Evolutionary conservation across 1,140 invertebrate species (phyloP).

Genomic region (Gyrodactylus salaris): DNA sequence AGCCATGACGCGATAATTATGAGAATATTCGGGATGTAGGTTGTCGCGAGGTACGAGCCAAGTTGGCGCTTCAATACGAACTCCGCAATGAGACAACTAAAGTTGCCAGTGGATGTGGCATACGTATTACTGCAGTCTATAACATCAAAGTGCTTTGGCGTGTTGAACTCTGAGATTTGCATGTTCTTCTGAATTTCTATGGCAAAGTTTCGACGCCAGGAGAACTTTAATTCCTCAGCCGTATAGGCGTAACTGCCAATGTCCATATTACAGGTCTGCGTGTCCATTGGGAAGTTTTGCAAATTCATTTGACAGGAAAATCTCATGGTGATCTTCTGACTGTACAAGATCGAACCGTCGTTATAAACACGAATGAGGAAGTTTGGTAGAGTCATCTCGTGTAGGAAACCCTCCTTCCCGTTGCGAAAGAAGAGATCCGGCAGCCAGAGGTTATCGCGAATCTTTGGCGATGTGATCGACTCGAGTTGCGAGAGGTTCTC

Average conservation of each 20-base stretch:
- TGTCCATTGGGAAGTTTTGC: constrained; percentile 9
- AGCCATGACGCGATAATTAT: constrained; percentile 57
- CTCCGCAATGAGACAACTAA: constrained; percentile 26
- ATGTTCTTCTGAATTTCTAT: constrained; percentile 6
- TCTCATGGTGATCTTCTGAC: constrained; percentile 8
- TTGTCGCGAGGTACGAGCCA: constrained; percentile 49
- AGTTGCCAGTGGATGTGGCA: not conserved
- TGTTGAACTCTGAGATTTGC: constrained; percentile 6
- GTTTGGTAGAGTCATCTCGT: constrained; percentile 1
- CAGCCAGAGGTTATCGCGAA: not conserved
- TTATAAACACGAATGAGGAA: not conserved
- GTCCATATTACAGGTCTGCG: constrained; percentile 9
- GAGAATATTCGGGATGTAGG: constrained; percentile 44
- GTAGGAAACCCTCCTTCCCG: constrained; percentile 3
- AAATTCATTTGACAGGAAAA: constrained; percentile 9
- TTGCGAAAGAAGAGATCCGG: constrained; percentile 3
- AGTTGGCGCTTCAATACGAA: constrained; percentile 47
- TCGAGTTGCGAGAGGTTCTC: not conserved
- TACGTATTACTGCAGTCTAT: not conserved
- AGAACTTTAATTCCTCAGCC: constrained; percentile 2
- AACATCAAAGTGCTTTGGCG: not conserved
- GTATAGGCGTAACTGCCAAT: constrained; percentile 8
- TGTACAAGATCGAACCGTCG: constrained; percentile 1
- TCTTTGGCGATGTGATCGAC: not conserved
- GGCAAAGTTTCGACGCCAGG: not conserved